Base-by-base conservation (phyloP, 2,888 invertebrate species). In the Caenorhabditis uteleia region DNA sequence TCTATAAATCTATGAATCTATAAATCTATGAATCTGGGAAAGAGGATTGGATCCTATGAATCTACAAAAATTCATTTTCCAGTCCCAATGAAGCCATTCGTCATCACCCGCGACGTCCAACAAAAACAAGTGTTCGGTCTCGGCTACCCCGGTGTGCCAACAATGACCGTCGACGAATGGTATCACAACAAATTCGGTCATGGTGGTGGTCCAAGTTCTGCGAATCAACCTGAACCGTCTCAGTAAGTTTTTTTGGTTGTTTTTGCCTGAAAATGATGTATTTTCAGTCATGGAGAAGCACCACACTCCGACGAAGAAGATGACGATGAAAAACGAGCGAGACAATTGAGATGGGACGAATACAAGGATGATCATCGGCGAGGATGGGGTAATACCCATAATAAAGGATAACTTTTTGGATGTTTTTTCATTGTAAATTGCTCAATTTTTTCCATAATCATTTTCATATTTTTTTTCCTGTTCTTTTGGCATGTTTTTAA, bases 111-210 rank as follows among this genome's bases (percentile, higher is more conserved):
- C 74, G 91, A 93, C 85, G 89, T 89, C 26, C 78, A 90, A 5
- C 95, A 97, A 86, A 95, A 95, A 85, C 89, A 91, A 31, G 91
- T 97, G 12, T 94, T 88, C 85, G 98, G 97, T 0, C 87, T 90
- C 33, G 97, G 97, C 0, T 98, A 98, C 87, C 97, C 97, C 1
- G 89, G 92, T 75, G 84, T 95, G 51, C 95, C 97, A 2, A 89
- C 91, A 1, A 88, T 93, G 88, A 93, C 94, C 0, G 91, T 98
- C 0, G 90, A 93, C 80, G 95, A 98, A 86, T 95, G 95, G 86
- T 95, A 93, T 84, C 91, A 94, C 56, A 89, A 93, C 83, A 88
- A 92, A 64, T 68, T 68, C 36, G 65, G 61, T 2, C 49, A 45
- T 16, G 59, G 55, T 14, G 47, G 58, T 14, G 50, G 58, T 23